Conservation (phyloP, 2,113 vertebrate species). For the Gopherus flavomarginatus region DNA sequence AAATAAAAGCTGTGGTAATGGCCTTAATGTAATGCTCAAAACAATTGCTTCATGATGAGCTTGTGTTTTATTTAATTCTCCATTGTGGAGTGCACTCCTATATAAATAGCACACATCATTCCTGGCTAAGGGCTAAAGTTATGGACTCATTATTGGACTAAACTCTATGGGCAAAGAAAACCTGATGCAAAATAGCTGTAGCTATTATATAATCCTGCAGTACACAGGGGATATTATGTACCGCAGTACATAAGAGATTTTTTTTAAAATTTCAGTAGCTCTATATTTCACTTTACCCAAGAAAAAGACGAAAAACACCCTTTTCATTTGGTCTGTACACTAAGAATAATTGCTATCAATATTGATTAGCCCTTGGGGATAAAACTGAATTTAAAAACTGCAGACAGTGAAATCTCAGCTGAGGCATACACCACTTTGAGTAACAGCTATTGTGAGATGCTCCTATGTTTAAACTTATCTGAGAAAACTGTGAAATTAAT, state of each 20-base stretch:
- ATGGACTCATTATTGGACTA: not conserved
- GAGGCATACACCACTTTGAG: conserved; percentile 6
- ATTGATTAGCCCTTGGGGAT: conserved; percentile 77
- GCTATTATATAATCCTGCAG: not conserved
- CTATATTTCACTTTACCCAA: not conserved
- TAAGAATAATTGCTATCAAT: conserved; percentile 74
- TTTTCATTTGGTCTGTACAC: conserved; percentile 41
- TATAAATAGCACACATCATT: not conserved
- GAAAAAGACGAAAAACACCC: not conserved
- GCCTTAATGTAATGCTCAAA: not conserved
- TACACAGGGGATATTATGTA: not conserved
- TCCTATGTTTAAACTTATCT: conserved; percentile 71
- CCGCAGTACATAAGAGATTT: not conserved
- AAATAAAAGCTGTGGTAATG: not conserved
- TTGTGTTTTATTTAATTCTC: not conserved
- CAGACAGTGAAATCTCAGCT: conserved; percentile 71
- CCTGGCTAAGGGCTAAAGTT: not conserved
- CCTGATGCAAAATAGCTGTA: not conserved
- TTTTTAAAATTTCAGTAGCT: not conserved
- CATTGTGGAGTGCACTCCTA: not conserved
- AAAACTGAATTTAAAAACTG: conserved; percentile 57
- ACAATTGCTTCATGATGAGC: not conserved
- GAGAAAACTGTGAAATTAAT: conserved; percentile 59
- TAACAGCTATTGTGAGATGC: conserved; percentile 55
- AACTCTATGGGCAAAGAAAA: not conserved